These are phyloP conservation scores for Oreochromis grahami DNA, from an alignment of 2,797 vertebrate genomes.

Conservation along the genomic window DNA sequence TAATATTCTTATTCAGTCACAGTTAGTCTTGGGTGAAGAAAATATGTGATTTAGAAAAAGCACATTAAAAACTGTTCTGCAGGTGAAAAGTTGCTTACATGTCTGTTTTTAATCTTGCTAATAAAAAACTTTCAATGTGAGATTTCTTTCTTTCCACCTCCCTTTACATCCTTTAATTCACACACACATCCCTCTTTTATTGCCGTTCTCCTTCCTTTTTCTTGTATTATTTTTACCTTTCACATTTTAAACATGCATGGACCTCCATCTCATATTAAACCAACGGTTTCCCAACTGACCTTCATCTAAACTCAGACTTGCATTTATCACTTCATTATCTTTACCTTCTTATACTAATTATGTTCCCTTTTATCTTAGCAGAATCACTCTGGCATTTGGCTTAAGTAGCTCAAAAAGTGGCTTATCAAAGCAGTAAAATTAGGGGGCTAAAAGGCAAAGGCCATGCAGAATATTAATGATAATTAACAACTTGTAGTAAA, in stretches of 20 bases:
- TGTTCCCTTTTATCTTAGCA: slow-evolving; percentile 39
- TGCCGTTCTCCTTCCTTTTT: neutral
- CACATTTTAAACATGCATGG: slow-evolving; percentile 20
- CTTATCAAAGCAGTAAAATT: slow-evolving; percentile 31
- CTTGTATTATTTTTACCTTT: slow-evolving; percentile 13
- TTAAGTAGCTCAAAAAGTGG: slow-evolving; percentile 27
- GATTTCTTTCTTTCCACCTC: neutral
- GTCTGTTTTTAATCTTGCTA: neutral
- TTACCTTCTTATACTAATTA: slow-evolving; percentile 53
- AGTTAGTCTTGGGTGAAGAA: neutral
- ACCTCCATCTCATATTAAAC: slow-evolving; percentile 35
- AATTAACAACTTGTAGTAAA: neutral
- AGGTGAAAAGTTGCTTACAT: neutral
- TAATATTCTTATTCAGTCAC: neutral
- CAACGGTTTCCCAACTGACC: slow-evolving; percentile 25
- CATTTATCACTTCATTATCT: slow-evolving; percentile 57
- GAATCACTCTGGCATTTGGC: slow-evolving; percentile 27
- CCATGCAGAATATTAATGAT: neutral
- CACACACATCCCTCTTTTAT: neutral
- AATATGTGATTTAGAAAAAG: neutral
- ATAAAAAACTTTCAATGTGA: neutral
- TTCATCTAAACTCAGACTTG: slow-evolving; percentile 33
- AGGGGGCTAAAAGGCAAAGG: neutral
- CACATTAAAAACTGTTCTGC: neutral
- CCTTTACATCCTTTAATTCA: neutral